phyloP scores from a whole-genome alignment of 1,140 invertebrate genomes.

The Drosophila asahinai region DNA sequence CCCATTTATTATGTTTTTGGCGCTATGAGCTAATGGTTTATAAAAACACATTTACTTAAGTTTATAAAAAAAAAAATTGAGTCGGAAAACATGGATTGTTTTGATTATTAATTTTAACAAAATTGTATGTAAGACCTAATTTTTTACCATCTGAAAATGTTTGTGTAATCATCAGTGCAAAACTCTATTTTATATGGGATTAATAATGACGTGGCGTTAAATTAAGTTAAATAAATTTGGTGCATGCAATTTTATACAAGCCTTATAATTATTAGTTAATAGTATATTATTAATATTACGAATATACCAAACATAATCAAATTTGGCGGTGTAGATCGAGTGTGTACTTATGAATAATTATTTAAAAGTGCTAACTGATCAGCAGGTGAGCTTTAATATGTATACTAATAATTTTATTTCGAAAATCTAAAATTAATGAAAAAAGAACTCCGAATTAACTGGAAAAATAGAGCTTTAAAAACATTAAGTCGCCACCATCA shows the following conservation, averaged over 20 bases:
- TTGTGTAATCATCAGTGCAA: background rate
- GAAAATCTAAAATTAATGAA: too few relatives aligned
- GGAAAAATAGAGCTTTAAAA: too few relatives aligned
- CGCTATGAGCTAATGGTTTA: too few relatives aligned
- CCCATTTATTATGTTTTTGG: background rate
- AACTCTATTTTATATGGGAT: background rate
- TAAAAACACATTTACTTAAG: background rate
- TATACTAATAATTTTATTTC: too few relatives aligned
- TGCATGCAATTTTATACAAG: constrained; percentile 11
- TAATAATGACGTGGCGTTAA: background rate
- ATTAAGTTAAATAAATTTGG: background rate
- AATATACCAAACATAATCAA: background rate
- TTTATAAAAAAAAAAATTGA: background rate
- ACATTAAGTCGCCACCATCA: too few relatives aligned
- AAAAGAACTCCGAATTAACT: too few relatives aligned
- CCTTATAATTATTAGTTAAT: background rate
- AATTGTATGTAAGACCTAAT: background rate
- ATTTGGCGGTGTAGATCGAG: background rate
- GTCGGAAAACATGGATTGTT: background rate
- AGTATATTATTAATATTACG: background rate
- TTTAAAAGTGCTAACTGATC: background rate
- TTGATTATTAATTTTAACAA: background rate
- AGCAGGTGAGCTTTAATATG: too few relatives aligned
- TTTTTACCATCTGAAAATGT: background rate
- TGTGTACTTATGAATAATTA: background rate